Evolutionary conservation across 2,888 invertebrate species (phyloP), one percentile per base, ranked within the genome.

Genomic region (Entomobrya multifasciata): DNA sequence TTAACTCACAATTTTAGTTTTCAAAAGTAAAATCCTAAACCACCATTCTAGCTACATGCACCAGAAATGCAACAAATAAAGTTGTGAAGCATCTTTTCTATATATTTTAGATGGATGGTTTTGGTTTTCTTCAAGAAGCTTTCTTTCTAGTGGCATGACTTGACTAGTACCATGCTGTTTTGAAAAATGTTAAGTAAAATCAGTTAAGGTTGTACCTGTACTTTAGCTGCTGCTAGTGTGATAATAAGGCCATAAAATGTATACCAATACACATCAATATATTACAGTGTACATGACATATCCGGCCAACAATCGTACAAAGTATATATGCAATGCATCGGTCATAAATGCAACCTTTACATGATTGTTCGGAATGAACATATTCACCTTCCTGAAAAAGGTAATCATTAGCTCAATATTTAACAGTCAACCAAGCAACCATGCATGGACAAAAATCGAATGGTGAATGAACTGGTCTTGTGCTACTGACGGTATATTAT

Each of bases 351-450:
- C 22, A 57, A n/a, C n/a, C n/a, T n/a, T n/a, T n/a, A n/a, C n/a
- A n/a, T n/a, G n/a, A n/a, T n/a, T n/a, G n/a, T n/a, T n/a, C n/a
- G n/a, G n/a, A 17, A 57, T 57, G 57, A 22, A 65, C 65, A 17
- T 36, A 41, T 65, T 22, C 36, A 65, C 65, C n/a, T n/a, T 57
- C 25, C 30, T 41, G 44, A 70, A 41, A 44, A 44, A 70, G 22
- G 67, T 11, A 70, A 17, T 70, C 67, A 70, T 70, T 70, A 70
- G 47, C 10, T 22, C 52, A 49, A 74, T 74, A 52, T 74, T 52
- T 74, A 74, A 74, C 52, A 74, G 49, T 74, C 74, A 74, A 11
- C 52, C 52, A 74, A 52, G 13, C 74, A 74, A 27, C 30, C n/a
- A 11, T 74, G 17, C 49, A 49, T 27, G 52, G n/a, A n/a, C 13